These are phyloP conservation scores for Tenebrio molitor DNA, from an alignment of 1,140 invertebrate species.

Conservation along the genomic window DNA sequence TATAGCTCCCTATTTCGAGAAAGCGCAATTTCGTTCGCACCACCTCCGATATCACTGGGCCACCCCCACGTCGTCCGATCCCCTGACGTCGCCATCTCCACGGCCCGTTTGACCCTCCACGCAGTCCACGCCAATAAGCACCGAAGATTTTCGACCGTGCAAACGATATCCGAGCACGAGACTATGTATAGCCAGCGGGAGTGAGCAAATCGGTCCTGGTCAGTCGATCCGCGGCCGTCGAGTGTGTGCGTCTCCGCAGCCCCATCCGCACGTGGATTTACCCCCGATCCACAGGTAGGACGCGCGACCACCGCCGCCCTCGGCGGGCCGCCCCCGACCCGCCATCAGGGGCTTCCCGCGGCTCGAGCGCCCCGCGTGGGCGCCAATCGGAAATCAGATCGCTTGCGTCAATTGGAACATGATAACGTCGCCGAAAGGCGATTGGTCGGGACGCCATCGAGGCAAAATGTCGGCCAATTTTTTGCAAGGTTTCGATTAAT, in stretches of 20 bases:
- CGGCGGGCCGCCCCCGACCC: no score
- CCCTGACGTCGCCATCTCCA: no score
- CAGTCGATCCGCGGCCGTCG: slow-evolving; percentile 61
- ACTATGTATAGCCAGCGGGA: slow-evolving; percentile 59
- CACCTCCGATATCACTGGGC: not conserved
- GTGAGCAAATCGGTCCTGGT: slow-evolving; percentile 48
- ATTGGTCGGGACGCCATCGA: not conserved
- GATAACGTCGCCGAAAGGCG: not conserved
- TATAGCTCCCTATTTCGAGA: not conserved
- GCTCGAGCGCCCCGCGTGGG: no score
- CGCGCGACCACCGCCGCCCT: not conserved
- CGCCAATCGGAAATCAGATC: not conserved
- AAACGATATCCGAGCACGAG: slow-evolving; percentile 53
- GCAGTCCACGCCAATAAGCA: no score
- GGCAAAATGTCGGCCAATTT: slow-evolving; percentile 4
- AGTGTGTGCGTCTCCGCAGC: slow-evolving; percentile 58
- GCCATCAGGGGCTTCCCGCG: no score
- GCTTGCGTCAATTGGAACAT: not conserved
- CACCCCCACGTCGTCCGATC: no score
- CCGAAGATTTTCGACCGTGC: slow-evolving; percentile 6
- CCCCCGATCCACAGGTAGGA: slow-evolving; percentile 63
- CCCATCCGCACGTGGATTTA: slow-evolving; percentile 58
- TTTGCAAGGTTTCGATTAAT: not conserved
- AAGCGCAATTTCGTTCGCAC: no score
- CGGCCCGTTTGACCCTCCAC: no score